Percentiles rank a stretch among this genome's conserved stretches.
phyloP scores from a whole-genome alignment of 2,113 vertebrate genomes.

The Seriola quinqueradiata region DNA sequence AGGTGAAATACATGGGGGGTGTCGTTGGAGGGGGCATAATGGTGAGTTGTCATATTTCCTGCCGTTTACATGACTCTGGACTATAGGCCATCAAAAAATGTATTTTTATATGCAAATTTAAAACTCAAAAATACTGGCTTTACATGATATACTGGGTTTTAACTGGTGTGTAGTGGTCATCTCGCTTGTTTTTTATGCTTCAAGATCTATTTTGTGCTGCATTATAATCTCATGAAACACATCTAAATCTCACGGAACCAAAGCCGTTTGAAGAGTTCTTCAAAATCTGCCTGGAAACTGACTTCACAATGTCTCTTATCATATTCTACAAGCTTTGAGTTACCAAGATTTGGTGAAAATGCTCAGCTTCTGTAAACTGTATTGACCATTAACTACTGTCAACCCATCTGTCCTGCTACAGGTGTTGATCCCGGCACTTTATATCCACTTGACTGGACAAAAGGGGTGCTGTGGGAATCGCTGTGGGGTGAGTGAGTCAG shows the following conservation, averaged over 20 bases:
- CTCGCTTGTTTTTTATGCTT: background rate
- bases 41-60: slow-evolving; percentile 76
- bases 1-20: slow-evolving; percentile 88
- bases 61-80: background rate
- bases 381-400: background rate
- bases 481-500: slow-evolving; percentile 84
- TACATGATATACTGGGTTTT: background rate
- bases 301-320: background rate
- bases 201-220: background rate
- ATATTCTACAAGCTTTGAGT: background rate
- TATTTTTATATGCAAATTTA: background rate
- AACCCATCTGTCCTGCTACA: slow-evolving; percentile 45
- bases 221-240: background rate
- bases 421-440: slow-evolving; percentile 85
- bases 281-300: background rate
- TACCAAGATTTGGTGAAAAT: background rate
- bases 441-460: slow-evolving; percentile 85
- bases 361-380: background rate
- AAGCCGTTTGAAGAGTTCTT: no score
- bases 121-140: background rate
- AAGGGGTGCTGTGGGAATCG: slow-evolving; percentile 85
- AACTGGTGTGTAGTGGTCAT: background rate
- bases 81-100: background rate
- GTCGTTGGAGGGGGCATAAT: slow-evolving; percentile 84
- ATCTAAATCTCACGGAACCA: background rate